Conservation (phyloP, 2,888 invertebrate species). For the Drosophila limbata region DNA sequence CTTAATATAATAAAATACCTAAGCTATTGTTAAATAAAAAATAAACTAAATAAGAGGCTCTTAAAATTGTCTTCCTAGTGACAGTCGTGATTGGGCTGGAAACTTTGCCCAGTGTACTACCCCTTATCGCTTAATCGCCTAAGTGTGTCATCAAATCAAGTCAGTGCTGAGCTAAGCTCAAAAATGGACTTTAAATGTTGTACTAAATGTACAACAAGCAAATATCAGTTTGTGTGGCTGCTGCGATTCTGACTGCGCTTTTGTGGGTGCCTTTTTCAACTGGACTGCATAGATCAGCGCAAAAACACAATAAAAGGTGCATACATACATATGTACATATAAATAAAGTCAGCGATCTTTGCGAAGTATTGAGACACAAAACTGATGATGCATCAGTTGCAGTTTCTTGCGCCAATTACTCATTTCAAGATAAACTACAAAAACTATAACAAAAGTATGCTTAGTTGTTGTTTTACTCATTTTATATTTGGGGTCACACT, state of each 20-base stretch:
- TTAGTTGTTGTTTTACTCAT: slow-evolving; percentile 15
- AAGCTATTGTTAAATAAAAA: too few species aligned
- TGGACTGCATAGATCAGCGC: slow-evolving; percentile 38
- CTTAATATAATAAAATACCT: too few species aligned
- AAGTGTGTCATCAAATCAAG: slow-evolving; percentile 45
- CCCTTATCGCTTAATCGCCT: slow-evolving; percentile 12
- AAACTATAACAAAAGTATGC: slow-evolving; percentile 2
- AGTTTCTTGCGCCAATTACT: slow-evolving; percentile 35
- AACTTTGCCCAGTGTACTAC: slow-evolving; percentile 49
- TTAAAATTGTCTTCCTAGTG: neutral
- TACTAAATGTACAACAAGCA: slow-evolving; percentile 20
- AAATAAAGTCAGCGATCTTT: slow-evolving; percentile 49
- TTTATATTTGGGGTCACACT: slow-evolving; percentile 40
- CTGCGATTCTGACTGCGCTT: neutral
- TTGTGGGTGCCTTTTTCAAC: slow-evolving; percentile 28
- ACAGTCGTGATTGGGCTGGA: neutral
- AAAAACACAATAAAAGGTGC: neutral
- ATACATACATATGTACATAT: neutral
- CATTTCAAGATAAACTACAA: slow-evolving; percentile 29
- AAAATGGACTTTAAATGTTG: slow-evolving; percentile 35
- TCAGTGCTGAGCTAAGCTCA: slow-evolving; percentile 52
- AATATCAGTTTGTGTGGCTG: slow-evolving; percentile 16
- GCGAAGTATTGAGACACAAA: slow-evolving; percentile 36
- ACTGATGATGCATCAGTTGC: slow-evolving; percentile 32
- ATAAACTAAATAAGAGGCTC: too few species aligned